These are phyloP conservation scores for Myxocyprinus asiaticus DNA, from an alignment of 2,113 vertebrate genomes.

Conservation along the genomic window DNA sequence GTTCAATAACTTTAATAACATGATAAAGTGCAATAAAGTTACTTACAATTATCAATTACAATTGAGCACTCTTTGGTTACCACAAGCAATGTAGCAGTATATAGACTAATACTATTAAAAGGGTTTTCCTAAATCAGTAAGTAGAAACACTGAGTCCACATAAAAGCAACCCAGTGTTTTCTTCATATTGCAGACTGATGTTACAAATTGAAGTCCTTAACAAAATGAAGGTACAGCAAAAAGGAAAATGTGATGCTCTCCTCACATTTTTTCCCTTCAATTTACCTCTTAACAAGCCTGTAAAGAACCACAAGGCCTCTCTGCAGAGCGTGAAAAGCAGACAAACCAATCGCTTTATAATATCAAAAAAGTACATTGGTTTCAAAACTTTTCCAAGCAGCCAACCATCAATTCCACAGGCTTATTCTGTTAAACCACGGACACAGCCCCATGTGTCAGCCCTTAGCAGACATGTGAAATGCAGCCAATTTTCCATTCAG, in stretches of 20 bases:
- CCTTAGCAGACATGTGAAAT: conserved; percentile 67
- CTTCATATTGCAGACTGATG: not conserved
- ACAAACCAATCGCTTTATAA: conserved; percentile 52
- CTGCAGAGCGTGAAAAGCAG: conserved; percentile 62
- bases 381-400: conserved; percentile 62
- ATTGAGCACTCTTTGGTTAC: not conserved
- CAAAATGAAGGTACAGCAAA: not conserved
- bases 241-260: conserved; percentile 27
- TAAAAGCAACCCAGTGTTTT: not conserved
- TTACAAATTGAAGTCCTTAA: conserved; percentile 10
- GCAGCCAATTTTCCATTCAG: conserved; percentile 66
- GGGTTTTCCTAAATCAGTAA: not conserved
- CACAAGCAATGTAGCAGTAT: not conserved
- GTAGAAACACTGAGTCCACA: not conserved
- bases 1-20: no score
- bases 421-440: conserved; percentile 67
- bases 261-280: conserved; percentile 57
- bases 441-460: conserved; percentile 57
- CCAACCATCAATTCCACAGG: conserved; percentile 54
- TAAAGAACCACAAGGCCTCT: conserved; percentile 60
- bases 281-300: conserved; percentile 56
- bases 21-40: not conserved
- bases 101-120: not conserved
- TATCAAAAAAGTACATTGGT: conserved; percentile 59
- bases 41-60: not conserved